These are phyloP conservation scores for Jaculus jaculus DNA, from an alignment of 2,113 vertebrate genomes.

Conservation along the genomic window DNA sequence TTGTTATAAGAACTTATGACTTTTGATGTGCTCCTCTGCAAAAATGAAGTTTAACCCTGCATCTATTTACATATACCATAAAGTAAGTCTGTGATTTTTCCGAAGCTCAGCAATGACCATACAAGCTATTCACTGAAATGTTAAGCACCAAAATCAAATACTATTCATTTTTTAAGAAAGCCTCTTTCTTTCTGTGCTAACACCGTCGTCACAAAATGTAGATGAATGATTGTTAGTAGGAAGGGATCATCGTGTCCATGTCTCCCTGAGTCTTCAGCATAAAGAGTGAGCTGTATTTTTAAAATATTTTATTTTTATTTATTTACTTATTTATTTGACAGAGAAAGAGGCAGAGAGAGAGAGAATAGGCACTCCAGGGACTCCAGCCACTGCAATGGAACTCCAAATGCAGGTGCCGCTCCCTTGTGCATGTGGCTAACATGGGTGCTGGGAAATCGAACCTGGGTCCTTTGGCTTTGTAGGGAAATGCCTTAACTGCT, in stretches of 20 bases:
- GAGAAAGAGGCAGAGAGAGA: too few species aligned
- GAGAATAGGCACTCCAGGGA: too few species aligned
- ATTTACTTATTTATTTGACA: too few species aligned
- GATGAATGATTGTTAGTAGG: constrained; percentile 15
- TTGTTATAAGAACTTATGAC: background rate
- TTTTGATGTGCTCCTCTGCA: background rate
- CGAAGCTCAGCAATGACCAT: background rate
- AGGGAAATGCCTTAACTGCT: too few species aligned
- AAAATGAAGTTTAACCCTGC: background rate
- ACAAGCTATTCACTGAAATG: background rate
- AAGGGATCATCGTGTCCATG: background rate
- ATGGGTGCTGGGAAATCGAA: too few species aligned
- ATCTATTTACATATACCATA: background rate
- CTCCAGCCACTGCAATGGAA: too few species aligned
- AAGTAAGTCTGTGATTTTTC: background rate
- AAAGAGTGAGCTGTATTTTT: background rate
- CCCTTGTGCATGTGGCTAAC: too few species aligned
- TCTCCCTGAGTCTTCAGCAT: background rate
- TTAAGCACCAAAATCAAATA: constrained; percentile 7
- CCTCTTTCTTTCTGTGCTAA: background rate
- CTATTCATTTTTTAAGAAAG: background rate
- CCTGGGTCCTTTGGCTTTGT: too few species aligned
- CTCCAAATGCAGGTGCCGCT: too few species aligned
- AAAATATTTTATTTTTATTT: too few species aligned
- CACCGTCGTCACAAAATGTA: background rate